Conservation (phyloP, 2,797 vertebrate species). For the Bryconaethiops microstoma region DNA sequence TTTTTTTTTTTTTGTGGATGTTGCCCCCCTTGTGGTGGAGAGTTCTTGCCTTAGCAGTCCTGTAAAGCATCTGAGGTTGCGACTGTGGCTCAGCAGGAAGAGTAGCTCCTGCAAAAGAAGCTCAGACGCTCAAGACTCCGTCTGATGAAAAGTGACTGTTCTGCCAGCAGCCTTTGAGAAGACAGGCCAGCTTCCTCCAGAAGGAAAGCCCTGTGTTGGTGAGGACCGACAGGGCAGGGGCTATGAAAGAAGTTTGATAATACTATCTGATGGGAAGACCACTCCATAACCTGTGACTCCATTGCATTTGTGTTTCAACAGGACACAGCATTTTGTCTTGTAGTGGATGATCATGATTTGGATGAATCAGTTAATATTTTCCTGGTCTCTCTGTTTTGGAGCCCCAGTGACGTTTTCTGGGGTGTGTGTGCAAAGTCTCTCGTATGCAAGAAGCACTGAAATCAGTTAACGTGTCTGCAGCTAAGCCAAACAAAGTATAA, state of each 20-base stretch:
- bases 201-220: background rate
- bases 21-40: slow-evolving; percentile 26
- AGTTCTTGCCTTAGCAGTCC: slow-evolving; percentile 29
- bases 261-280: slow-evolving; percentile 37
- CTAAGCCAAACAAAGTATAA: slow-evolving; percentile 36
- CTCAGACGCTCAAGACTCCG: background rate
- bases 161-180: slow-evolving; percentile 11
- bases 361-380: slow-evolving; percentile 29
- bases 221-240: slow-evolving; percentile 1
- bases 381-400: background rate
- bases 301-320: slow-evolving; percentile 52
- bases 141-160: slow-evolving; percentile 8
- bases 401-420: slow-evolving; percentile 26
- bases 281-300: slow-evolving; percentile 43
- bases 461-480: slow-evolving; percentile 41
- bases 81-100: slow-evolving; percentile 1
- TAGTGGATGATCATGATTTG: slow-evolving; percentile 48
- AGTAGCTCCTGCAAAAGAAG: slow-evolving; percentile 1
- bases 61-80: slow-evolving; percentile 39
- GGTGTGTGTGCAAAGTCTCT: slow-evolving; percentile 49
- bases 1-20: slow-evolving; percentile 71
- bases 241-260: slow-evolving; percentile 34
- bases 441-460: slow-evolving; percentile 50
- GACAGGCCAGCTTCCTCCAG: slow-evolving; percentile 1
- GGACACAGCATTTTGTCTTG: slow-evolving; percentile 50